Evolutionary conservation across 1,140 invertebrate genomes (phyloP).

Genomic region (Heliconius melpomene): DNA sequence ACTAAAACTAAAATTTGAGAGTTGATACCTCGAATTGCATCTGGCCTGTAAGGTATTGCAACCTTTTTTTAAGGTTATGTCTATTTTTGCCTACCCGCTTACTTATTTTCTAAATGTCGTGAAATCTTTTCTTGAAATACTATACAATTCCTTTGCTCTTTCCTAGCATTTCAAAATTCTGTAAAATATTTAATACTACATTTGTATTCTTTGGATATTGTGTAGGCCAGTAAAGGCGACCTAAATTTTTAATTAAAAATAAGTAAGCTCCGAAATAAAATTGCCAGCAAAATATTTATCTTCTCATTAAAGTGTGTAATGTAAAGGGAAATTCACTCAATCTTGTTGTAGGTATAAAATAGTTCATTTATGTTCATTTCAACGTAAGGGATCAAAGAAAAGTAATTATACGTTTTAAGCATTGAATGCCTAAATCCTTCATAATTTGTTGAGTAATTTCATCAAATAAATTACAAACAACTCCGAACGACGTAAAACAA

Average conservation of each 20-base stretch:
- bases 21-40: too few relatives aligned
- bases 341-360: not conserved
- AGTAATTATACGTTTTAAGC: not conserved
- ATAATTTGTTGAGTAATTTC: constrained; percentile 17
- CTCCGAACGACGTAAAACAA: not conserved
- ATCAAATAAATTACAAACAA: not conserved
- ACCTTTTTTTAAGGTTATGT: too few relatives aligned
- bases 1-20: too few relatives aligned
- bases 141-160: not conserved
- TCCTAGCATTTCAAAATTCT: not conserved
- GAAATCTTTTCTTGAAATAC: not conserved
- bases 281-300: not conserved
- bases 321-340: constrained; percentile 1
- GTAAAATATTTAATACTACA: not conserved
- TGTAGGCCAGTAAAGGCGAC: not conserved
- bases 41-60: too few relatives aligned
- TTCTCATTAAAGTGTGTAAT: not conserved
- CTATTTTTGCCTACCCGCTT: too few relatives aligned
- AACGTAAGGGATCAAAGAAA: not conserved
- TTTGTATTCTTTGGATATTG: not conserved
- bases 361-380: not conserved
- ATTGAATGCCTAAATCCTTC: not conserved
- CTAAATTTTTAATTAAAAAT: constrained; percentile 3
- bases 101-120: not conserved
- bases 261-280: not conserved